Base-by-base conservation (phyloP, 2,888 invertebrate genomes). In the Netelia melanura region DNA sequence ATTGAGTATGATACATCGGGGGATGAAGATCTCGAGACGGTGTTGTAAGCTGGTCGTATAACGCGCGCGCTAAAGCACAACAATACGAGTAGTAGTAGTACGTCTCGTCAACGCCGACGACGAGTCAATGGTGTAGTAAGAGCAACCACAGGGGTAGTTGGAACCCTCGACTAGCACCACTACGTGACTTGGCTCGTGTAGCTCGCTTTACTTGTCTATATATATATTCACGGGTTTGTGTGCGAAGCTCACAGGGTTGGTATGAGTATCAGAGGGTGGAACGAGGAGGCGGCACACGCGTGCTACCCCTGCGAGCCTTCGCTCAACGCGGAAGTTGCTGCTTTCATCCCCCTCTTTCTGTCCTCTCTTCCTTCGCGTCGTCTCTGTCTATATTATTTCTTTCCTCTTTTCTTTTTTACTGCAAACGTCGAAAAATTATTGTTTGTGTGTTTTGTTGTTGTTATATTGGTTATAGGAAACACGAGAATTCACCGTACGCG, bases 61-160 rank as follows among this genome's bases (percentile, higher is more conserved):
- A 44, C 54, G 64, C 43, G 54, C 79, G 79, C 79, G 79, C 78
- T 70, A 61, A 75, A 75, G 70, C 38, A 75, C 78, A 85, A 79
- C 85, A 76, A 58, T 21, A 58, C 58, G 58, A 72, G 64, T 74
- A 44, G 65, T 67, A 48, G 71, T 62, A 62, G 44, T 61, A 76
- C 67, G 79, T 85, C 75, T 76, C 85, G 82, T 79, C 79, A 79
- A 70, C 71, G 65, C 82, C 71, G 85, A 72, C 85, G 82, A 79
- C 79, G 82, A 85, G 85, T 85, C 85, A 85, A 82, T 85, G 85
- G 82, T 82, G 75, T 85, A 82, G 85, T 82, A 82, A 85, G 85
- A 85, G 76, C 79, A 85, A 79, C 79, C 75, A 62, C 85, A 79
- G 85, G 82, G 82, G 75, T 79, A 61, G 85, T 79, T 75, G 54